Evolutionary conservation across 2,888 invertebrate species (phyloP).

Genomic region (Orchesella flavescens): DNA sequence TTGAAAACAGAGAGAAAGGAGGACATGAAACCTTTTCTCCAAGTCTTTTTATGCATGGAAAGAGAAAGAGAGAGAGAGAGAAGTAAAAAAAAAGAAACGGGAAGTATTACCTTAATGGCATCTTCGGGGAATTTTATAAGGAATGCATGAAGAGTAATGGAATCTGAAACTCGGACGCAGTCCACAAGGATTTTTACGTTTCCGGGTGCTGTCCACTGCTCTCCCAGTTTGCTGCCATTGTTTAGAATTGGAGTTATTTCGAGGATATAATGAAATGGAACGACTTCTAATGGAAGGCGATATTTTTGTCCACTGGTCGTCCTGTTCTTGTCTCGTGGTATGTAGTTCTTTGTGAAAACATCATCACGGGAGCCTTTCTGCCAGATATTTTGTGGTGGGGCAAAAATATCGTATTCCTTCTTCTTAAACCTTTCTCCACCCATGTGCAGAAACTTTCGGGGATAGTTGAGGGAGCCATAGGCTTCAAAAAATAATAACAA

Average conservation of each 20-base stretch:
- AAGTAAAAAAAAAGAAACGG: slow-evolving; percentile 15
- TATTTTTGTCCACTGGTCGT: slow-evolving; percentile 31
- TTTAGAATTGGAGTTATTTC: slow-evolving; percentile 55
- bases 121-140: slow-evolving; percentile 55
- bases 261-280: slow-evolving; percentile 63
- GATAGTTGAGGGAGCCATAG: slow-evolving; percentile 15
- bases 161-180: slow-evolving; percentile 51
- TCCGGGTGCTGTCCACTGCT: slow-evolving; percentile 64
- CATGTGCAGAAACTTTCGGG: slow-evolving; percentile 47
- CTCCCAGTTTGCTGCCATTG: slow-evolving; percentile 44
- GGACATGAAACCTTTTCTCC: neutral
- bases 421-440: slow-evolving; percentile 35
- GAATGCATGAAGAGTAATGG: slow-evolving; percentile 60
- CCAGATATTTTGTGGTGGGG: slow-evolving; percentile 51
- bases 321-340: slow-evolving; percentile 30
- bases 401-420: slow-evolving; percentile 50
- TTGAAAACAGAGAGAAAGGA: neutral
- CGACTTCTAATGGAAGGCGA: slow-evolving; percentile 58
- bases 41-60: neutral
- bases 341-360: slow-evolving; percentile 42
- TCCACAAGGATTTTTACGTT: slow-evolving; percentile 63
- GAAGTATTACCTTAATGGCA: slow-evolving; percentile 56
- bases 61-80: neutral
- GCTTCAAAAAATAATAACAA: slow-evolving; percentile 30
- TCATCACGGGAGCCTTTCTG: slow-evolving; percentile 31